A percentile compares a stretch with the other conserved stretches of the same genome.
phyloP scores from a whole-genome alignment of 2,888 invertebrate genomes.

The Zhuqinia jingwanae region DNA sequence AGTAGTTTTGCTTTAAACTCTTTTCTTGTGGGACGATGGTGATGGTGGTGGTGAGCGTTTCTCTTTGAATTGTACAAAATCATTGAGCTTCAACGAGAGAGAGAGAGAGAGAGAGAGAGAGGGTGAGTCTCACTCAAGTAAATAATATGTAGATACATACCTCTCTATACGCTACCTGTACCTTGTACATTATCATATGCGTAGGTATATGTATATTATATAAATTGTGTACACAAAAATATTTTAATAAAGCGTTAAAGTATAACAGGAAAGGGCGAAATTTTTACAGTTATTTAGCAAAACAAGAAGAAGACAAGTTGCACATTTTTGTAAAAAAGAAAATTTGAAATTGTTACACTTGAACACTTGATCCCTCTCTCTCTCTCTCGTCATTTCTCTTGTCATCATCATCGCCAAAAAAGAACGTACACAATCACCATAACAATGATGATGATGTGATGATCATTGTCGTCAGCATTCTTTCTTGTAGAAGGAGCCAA shows the following conservation, averaged over 20 bases:
- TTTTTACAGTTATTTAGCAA: no score
- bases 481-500: background rate
- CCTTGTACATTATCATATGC: no score
- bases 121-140: background rate
- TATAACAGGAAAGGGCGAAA: no score
- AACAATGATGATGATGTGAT: constrained; percentile 19
- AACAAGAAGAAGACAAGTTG: no score
- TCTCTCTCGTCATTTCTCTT: constrained; percentile 10
- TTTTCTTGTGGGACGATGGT: background rate
- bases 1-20: background rate
- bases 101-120: constrained; percentile 13
- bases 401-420: background rate
- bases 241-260: no score
- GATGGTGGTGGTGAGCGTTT: background rate
- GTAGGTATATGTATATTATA: no score
- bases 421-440: background rate
- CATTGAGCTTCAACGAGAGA: constrained; percentile 34
- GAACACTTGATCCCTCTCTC: constrained; percentile 33
- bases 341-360: constrained; percentile 40
- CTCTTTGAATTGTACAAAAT: constrained; percentile 28
- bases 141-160: no score
- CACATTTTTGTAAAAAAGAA: constrained; percentile 23
- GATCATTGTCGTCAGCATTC: constrained; percentile 31
- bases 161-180: no score
- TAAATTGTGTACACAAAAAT: no score